Percentiles rank a stretch among this genome's conserved stretches.
Conservation (phyloP, 2,888 invertebrate species). For the Stenodera caucasica region DNA sequence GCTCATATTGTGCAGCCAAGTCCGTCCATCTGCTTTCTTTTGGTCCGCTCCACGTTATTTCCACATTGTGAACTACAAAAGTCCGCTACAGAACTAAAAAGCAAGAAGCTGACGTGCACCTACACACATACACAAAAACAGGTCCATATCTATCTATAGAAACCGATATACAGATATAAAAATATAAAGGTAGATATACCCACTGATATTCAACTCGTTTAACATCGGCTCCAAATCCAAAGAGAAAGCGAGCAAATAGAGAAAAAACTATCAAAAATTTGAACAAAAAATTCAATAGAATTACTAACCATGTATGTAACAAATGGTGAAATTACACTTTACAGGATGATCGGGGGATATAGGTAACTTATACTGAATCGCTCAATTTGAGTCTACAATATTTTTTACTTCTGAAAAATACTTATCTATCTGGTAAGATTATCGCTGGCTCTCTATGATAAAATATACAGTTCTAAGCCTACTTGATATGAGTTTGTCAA, state of each 20-base stretch:
- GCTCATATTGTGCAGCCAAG: conserved; percentile 41
- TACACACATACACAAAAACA: conserved; percentile 25
- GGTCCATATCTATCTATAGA: conserved; percentile 8
- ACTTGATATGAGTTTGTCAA: no score
- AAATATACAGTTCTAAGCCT: no score
- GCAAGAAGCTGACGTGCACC: conserved; percentile 41
- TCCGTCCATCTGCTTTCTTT: conserved; percentile 45
- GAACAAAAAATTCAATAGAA: not conserved
- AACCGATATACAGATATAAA: not conserved
- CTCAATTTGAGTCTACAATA: no score
- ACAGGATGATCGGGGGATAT: no score
- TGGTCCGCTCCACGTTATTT: conserved; percentile 41
- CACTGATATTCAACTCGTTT: conserved; percentile 1
- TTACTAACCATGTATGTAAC: not conserved
- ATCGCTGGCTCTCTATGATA: no score
- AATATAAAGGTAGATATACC: no score
- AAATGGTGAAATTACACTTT: not conserved
- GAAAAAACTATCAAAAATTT: not conserved
- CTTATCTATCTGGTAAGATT: no score
- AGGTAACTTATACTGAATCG: no score
- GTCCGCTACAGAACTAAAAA: conserved; percentile 44
- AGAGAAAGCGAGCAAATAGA: not conserved
- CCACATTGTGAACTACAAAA: conserved; percentile 44
- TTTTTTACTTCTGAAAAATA: no score
- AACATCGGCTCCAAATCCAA: not conserved